Base-by-base conservation (phyloP, 2,888 invertebrate species). In the Brachylomia viminalis region DNA sequence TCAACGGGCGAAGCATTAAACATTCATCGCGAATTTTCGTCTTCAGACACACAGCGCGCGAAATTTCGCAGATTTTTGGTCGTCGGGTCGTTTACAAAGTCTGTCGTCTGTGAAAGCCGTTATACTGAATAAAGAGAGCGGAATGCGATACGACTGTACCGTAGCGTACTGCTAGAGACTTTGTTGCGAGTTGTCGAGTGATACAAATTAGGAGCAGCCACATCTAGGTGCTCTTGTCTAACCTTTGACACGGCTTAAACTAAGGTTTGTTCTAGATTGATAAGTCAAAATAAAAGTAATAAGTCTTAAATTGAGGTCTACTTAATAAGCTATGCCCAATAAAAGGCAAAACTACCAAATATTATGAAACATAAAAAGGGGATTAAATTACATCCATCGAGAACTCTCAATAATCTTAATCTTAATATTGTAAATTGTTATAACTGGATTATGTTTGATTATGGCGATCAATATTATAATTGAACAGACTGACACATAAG, bases 51-150 rank as follows among this genome's bases (percentile, higher is more conserved):
- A 15, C 5, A 38, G 7, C n/a, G 23, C 1, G 38, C n/a, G n/a
- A 38, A n/a, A 10, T n/a, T 17, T 42, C 5, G 42, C 6, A 42
- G n/a, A 17, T 17, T 38, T 42, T 10, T 42, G 0, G 17, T n/a
- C 62, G 2, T 62, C 5, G 20, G 23, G 1, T 61, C 13, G 17
- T 42, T 8, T n/a, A 45, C 7, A 30, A 47, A 23, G 8, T 68
- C 3, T 54, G 27, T 27, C 33, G 4, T 72, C 11, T 49, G 10
- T 17, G n/a, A 7, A 5, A 17, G 45, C 45, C 54, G 52, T 75
- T 69, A 45, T 38, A 76, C 58, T 54, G 30, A 66, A 74, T 71
- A 70, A 80, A 52, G 30, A 33, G n/a, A 56, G 42, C 13, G n/a
- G 27, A 58, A 64, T 71, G 45, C 45, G 42, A 56, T 47, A 52